Evolutionary conservation across 92 coral and sea anemone species (phyloP).

Genomic region (Parazoanthus darwini): DNA sequence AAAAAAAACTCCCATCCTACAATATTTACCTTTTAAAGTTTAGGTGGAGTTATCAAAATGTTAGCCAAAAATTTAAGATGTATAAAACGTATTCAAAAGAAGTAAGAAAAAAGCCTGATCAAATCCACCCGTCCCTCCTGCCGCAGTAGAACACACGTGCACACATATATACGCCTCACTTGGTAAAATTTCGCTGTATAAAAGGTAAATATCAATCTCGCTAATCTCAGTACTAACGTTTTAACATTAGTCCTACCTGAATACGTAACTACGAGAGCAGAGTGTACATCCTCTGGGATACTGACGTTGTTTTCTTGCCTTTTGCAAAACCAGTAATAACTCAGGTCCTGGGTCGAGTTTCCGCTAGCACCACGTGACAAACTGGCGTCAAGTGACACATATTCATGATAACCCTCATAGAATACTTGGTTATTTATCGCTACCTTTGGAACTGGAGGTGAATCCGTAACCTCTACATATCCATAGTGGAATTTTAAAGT

Average conservation of each 20-base stretch:
- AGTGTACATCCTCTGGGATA: background rate
- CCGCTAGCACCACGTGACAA: conserved; percentile 55
- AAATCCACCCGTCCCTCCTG: no score
- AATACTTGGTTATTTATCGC: conserved; percentile 1
- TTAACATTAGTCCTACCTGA: background rate
- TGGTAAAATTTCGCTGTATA: no score
- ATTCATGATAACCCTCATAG: conserved; percentile 46
- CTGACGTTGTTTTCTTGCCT: conserved; percentile 29
- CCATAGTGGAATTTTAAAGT: conserved; percentile 59
- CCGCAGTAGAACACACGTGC: no score
- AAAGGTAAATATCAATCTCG: background rate
- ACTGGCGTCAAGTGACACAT: conserved; percentile 51
- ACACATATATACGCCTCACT: no score
- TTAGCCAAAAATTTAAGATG: no score
- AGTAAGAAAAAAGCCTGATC: no score
- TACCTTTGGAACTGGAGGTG: conserved; percentile 45
- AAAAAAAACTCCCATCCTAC: no score
- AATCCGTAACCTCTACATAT: conserved; percentile 45
- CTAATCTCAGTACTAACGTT: background rate
- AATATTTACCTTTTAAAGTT: no score
- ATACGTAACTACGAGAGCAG: background rate
- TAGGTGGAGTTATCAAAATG: no score
- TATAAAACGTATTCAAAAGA: no score
- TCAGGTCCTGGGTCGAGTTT: conserved; percentile 29
- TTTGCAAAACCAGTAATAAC: conserved; percentile 66